Percentiles rank a stretch among this genome's conserved stretches.
Conservation (phyloP, 2,797 vertebrate species). For the Sternotherus odoratus region DNA sequence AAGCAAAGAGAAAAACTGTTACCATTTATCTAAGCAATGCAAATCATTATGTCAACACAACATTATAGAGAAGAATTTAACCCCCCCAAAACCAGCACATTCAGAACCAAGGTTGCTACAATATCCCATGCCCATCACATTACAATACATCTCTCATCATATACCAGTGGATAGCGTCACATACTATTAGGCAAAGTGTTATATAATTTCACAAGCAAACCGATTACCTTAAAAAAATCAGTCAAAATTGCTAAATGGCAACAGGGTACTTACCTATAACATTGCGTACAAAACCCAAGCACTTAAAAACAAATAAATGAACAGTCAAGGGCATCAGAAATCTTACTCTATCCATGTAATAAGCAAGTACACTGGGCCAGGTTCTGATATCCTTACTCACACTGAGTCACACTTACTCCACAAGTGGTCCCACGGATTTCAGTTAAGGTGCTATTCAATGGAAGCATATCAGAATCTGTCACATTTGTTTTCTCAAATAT, state of each 20-base stretch:
- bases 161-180: accelerated
- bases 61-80: background rate
- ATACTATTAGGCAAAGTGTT: background rate
- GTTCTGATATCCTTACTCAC: background rate
- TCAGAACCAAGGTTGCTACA: background rate
- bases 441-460: background rate
- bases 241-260: background rate
- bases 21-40: background rate
- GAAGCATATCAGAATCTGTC: background rate
- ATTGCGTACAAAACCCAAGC: background rate
- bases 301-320: background rate
- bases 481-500: background rate
- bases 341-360: background rate
- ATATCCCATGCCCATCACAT: background rate
- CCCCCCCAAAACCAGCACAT: background rate
- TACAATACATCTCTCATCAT: background rate
- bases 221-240: background rate
- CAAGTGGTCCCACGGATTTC: background rate
- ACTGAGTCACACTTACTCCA: background rate
- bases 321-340: background rate
- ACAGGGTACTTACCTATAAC: background rate
- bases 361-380: accelerated
- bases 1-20: slow-evolving; percentile 10
- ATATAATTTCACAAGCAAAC: background rate
- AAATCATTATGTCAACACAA: background rate